Evolutionary conservation across 2,888 invertebrate genomes (phyloP).

Genomic region (Leucozona laternaria): DNA sequence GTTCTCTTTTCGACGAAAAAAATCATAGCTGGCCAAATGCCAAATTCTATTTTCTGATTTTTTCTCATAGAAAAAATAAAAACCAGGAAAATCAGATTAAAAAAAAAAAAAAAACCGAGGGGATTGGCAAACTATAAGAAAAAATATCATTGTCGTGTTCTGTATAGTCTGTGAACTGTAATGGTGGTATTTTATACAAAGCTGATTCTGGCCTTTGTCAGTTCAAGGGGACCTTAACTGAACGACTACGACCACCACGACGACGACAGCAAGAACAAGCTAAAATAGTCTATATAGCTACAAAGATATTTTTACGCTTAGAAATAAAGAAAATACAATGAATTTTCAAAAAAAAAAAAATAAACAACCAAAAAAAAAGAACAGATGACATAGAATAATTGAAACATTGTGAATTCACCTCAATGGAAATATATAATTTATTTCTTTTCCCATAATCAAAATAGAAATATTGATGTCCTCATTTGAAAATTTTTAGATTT

Average conservation of each 20-base stretch:
- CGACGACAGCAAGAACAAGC: constrained; percentile 8
- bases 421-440: neutral
- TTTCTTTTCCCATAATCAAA: neutral
- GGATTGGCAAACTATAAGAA: constrained; percentile 46
- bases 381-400: neutral
- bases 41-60: constrained; percentile 70
- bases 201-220: constrained; percentile 40
- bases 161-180: constrained; percentile 12
- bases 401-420: constrained; percentile 28
- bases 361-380: neutral
- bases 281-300: constrained; percentile 4
- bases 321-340: constrained; percentile 19
- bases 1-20: constrained; percentile 29
- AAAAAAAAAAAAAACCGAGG: neutral
- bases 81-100: constrained; percentile 68
- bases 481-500: neutral
- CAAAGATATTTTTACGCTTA: constrained; percentile 20
- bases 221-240: constrained; percentile 54
- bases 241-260: neutral
- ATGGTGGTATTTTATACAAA: constrained; percentile 6
- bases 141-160: constrained; percentile 27
- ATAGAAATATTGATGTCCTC: constrained; percentile 20
- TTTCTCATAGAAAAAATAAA: constrained; percentile 29
- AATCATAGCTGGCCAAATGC: constrained; percentile 42
- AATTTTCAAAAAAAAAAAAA: neutral